Evolutionary conservation across 2,888 invertebrate species (phyloP).

Genomic region (Petrolisthes cinctipes): DNA sequence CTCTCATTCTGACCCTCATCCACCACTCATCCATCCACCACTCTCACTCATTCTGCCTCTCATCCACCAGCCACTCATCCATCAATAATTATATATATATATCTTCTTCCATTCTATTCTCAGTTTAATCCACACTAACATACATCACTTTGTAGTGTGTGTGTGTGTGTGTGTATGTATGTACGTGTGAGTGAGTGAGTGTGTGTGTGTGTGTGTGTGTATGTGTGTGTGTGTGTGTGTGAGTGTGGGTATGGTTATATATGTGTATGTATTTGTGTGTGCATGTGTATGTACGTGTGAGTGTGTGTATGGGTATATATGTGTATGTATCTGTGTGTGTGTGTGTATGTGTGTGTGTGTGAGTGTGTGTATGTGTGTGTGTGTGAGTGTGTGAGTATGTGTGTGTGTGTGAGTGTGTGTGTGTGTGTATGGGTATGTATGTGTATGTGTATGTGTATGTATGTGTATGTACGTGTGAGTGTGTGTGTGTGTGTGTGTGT

Average conservation of each 20-base stretch:
- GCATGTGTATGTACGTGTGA: constrained; percentile 14
- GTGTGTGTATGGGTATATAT: constrained; percentile 30
- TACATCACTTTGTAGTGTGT: too few species aligned
- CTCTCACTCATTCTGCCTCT: too few species aligned
- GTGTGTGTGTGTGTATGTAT: constrained; percentile 27
- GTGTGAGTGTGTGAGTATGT: constrained; percentile 24
- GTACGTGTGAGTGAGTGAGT: constrained; percentile 23
- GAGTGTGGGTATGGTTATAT: too few species aligned
- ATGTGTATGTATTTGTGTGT: constrained; percentile 5
- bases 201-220: constrained; percentile 32
- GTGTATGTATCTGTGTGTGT: constrained; percentile 31
- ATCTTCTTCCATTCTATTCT: too few species aligned
- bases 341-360: constrained; percentile 22
- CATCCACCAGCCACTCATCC: too few species aligned
- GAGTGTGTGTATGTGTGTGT: constrained; percentile 11
- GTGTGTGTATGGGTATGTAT: constrained; percentile 16
- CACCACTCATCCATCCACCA: too few species aligned
- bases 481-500: constrained; percentile 22
- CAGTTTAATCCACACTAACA: too few species aligned
- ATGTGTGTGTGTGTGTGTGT: constrained; percentile 20
- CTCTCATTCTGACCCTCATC: too few species aligned
- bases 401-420: constrained; percentile 10
- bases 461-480: constrained; percentile 21
- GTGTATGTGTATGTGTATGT: constrained; percentile 22
- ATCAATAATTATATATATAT: too few species aligned